phyloP scores from a whole-genome alignment of 2,113 vertebrate species.

The cattle (Bos taurus) region DNA sequence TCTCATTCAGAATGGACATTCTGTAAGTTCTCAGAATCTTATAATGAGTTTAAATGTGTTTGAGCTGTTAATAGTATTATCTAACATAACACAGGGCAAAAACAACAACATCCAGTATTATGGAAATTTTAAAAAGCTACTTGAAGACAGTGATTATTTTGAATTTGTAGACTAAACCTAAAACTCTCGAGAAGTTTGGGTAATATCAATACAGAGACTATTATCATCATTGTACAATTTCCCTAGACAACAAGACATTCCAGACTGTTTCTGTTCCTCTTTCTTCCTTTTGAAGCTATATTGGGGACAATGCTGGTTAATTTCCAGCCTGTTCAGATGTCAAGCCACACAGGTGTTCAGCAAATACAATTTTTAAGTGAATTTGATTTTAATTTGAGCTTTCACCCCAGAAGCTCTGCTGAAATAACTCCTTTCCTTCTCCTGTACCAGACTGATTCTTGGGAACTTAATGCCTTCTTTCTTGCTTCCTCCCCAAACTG shows the following conservation, averaged over 20 bases:
- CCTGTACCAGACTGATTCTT: background rate
- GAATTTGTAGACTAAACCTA: background rate
- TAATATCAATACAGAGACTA: background rate
- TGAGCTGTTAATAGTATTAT: background rate
- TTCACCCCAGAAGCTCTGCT: background rate
- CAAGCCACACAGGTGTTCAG: background rate
- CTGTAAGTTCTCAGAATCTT: slow-evolving; percentile 79
- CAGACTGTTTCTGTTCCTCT: background rate
- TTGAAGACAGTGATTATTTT: slow-evolving; percentile 3
- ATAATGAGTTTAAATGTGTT: background rate
- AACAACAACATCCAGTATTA: background rate
- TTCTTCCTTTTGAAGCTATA: background rate
- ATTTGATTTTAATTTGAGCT: slow-evolving; percentile 19
- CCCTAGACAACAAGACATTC: background rate
- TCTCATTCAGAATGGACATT: slow-evolving; percentile 84
- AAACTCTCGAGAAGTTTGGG: background rate
- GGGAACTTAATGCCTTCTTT: background rate
- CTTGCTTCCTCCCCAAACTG: background rate
- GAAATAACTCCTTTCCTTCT: background rate
- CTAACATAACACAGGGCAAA: background rate
- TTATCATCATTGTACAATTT: background rate
- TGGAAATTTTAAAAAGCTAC: background rate
- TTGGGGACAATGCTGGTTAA: background rate
- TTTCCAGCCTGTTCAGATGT: slow-evolving; percentile 16
- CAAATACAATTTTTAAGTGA: background rate